These are phyloP conservation scores for Porites australiensis DNA, from an alignment of 64 coral and sea anemone genomes.

Conservation along the genomic window DNA sequence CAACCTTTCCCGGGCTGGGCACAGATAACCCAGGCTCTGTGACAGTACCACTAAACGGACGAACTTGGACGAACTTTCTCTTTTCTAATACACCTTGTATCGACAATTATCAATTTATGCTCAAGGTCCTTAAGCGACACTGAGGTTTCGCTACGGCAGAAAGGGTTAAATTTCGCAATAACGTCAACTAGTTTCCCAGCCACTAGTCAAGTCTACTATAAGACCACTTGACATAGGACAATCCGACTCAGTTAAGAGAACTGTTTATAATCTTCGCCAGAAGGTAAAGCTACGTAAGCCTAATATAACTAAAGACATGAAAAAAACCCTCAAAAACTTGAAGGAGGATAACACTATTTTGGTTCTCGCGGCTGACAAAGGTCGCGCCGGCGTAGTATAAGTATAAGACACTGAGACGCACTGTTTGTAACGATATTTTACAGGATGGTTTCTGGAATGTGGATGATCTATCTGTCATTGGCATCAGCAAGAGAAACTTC, in stretches of 20 bases:
- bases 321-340: no score
- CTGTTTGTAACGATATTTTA: not conserved
- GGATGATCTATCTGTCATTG: constrained; percentile 17
- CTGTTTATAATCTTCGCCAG: not conserved
- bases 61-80: no score
- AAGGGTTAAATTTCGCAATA: constrained; percentile 33
- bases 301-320: no score
- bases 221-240: not conserved
- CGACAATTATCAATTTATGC: no score
- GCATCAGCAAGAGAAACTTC: not conserved
- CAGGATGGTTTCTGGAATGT: constrained; percentile 40
- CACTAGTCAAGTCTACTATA: constrained; percentile 20
- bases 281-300: no score
- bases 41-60: no score
- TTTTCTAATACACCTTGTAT: no score
- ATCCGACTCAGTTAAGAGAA: constrained; percentile 1
- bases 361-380: no score
- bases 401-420: no score
- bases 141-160: not conserved
- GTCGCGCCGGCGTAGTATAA: not conserved
- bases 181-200: not conserved
- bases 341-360: no score
- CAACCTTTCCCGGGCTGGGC: no score
- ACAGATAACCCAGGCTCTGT: no score
- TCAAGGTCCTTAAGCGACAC: not conserved